Evolutionary conservation across 1,140 invertebrate genomes (phyloP).

Genomic region (Plodia interpunctella): DNA sequence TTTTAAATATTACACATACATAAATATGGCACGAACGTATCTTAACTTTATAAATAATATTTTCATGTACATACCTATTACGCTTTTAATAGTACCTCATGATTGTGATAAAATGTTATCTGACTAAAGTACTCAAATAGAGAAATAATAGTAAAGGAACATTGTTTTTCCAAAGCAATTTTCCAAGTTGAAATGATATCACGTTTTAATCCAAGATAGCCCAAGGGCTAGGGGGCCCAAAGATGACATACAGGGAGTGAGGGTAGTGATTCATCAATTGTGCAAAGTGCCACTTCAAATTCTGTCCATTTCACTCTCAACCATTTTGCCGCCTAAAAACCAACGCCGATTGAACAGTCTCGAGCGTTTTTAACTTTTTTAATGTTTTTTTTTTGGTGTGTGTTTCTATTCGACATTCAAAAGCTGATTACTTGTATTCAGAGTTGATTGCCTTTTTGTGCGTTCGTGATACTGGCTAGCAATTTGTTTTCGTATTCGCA

Average conservation of each 20-base stretch:
- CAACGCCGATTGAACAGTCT: slow-evolving; percentile 58
- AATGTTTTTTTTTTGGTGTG: background rate
- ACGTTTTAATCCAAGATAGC: slow-evolving; percentile 5
- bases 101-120: too few species aligned
- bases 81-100: too few species aligned
- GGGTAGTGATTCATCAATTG: slow-evolving; percentile 72
- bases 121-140: too few species aligned
- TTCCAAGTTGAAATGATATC: background rate
- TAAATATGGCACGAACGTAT: too few species aligned
- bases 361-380: slow-evolving; percentile 10
- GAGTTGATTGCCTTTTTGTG: slow-evolving; percentile 5
- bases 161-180: slow-evolving; percentile 1
- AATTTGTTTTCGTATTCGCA: background rate
- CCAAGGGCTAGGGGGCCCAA: background rate
- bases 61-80: too few species aligned
- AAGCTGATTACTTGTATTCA: slow-evolving; percentile 7
- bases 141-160: too few species aligned
- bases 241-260: slow-evolving; percentile 13
- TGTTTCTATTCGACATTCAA: background rate
- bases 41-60: too few species aligned
- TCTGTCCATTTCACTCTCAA: slow-evolving; percentile 57
- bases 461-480: background rate
- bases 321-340: slow-evolving; percentile 56
- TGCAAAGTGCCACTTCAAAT: slow-evolving; percentile 72
- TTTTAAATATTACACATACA: too few species aligned